A percentile compares a stretch with the other conserved stretches of the same genome.
Evolutionary conservation across 2,797 vertebrate species (phyloP).

Genomic region (Enteromius fasciolatus): DNA sequence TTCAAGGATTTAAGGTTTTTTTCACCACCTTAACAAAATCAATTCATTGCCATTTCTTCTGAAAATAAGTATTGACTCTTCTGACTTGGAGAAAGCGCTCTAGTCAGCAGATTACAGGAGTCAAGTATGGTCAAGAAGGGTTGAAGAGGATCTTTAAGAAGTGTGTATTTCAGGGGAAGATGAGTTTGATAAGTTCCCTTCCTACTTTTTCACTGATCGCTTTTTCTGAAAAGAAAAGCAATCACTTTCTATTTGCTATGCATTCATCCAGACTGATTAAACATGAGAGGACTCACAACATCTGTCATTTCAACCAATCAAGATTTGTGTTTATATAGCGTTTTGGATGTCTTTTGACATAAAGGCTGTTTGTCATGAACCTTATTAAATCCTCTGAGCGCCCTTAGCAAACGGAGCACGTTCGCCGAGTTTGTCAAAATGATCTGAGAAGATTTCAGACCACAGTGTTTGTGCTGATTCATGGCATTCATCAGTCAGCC

Average conservation of each 20-base stretch:
- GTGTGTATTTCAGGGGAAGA: slow-evolving; percentile 11
- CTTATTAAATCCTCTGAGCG: slow-evolving; percentile 30
- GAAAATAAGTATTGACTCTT: slow-evolving; percentile 59
- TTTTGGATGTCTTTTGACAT: slow-evolving; percentile 15
- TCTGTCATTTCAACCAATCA: slow-evolving; percentile 38
- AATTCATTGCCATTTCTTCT: slow-evolving; percentile 54
- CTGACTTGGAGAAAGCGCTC: slow-evolving; percentile 47
- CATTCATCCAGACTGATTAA: slow-evolving; percentile 25
- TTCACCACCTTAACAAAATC: slow-evolving; percentile 53
- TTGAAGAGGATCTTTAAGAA: slow-evolving; percentile 11
- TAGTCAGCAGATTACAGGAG: slow-evolving; percentile 51
- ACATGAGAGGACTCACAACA: slow-evolving; percentile 32
- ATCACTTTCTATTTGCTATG: slow-evolving; percentile 33
- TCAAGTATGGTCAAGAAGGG: slow-evolving; percentile 49
- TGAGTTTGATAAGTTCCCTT: slow-evolving; percentile 23
- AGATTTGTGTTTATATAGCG: slow-evolving; percentile 22
- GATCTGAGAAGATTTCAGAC: slow-evolving; percentile 47
- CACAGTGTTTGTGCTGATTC: slow-evolving; percentile 51
- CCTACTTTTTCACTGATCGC: slow-evolving; percentile 8
- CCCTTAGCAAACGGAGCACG: slow-evolving; percentile 28
- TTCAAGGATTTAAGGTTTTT: slow-evolving; percentile 40
- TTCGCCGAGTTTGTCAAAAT: slow-evolving; percentile 45
- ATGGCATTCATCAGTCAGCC: slow-evolving; percentile 54
- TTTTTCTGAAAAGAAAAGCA: not conserved
- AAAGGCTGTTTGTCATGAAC: slow-evolving; percentile 34